Evolutionary conservation across 2,113 vertebrate genomes (phyloP).

Genomic region (Phocoena sinus): DNA sequence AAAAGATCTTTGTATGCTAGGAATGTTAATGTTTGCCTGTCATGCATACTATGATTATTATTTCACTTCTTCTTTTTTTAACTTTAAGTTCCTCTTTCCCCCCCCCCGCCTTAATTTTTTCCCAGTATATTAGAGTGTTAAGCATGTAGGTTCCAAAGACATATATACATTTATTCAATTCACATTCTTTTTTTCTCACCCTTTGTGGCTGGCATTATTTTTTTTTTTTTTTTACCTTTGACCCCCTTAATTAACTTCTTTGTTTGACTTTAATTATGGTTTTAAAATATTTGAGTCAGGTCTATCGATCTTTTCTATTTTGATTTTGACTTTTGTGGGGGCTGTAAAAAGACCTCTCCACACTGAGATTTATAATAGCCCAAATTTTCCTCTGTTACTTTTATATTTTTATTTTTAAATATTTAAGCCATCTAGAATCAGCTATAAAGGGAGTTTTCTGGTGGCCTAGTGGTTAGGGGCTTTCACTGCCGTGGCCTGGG

Average conservation of each 20-base stretch:
- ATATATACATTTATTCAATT: too few relatives aligned
- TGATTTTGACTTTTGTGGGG: not conserved
- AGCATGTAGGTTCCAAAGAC: too few relatives aligned
- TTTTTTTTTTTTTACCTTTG: too few relatives aligned
- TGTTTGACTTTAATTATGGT: not conserved
- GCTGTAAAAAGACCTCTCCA: not conserved
- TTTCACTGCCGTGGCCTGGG: too few relatives aligned
- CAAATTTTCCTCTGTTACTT: not conserved
- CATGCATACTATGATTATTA: not conserved
- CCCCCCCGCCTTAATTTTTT: too few relatives aligned
- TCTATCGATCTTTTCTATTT: not conserved
- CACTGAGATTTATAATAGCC: not conserved
- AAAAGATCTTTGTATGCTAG: not conserved
- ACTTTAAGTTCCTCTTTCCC: too few relatives aligned
- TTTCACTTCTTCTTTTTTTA: not conserved
- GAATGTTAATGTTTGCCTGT: not conserved
- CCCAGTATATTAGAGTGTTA: too few relatives aligned
- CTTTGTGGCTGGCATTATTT: too few relatives aligned
- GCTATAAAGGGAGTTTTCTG: not conserved
- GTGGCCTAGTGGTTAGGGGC: too few relatives aligned
- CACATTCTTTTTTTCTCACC: too few relatives aligned
- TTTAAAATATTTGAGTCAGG: not conserved
- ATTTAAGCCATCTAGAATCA: not conserved
- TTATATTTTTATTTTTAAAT: not conserved
- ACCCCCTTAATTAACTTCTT: too few relatives aligned